Evolutionary conservation across 2,797 vertebrate species (phyloP), one percentile per base, ranked within the genome.

Genomic region (Cirrhinus molitorella): DNA sequence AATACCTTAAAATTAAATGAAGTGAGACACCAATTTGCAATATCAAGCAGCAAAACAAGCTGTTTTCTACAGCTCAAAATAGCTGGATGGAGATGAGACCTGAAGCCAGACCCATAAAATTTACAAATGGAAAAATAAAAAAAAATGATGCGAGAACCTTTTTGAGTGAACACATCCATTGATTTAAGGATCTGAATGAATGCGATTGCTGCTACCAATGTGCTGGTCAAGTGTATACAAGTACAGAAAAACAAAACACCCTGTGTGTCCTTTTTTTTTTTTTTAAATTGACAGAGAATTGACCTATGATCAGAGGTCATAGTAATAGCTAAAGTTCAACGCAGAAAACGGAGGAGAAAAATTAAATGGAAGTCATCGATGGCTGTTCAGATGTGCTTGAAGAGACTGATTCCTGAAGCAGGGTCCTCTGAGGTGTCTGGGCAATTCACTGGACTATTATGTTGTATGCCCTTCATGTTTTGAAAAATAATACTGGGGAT

Each of bases 161-260:
- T 70, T 71, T 71, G 23, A 2, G 68, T 49, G 9, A 71, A 49
- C 45, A 51, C 17, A 5, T 74, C 45, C 34, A 43, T 76, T 76
- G 47, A 34, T 8, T 21, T 66, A 66, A 40, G 11, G 37, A 70
- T 45, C 51, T 80, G 67, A 40, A 80, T 57, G 17, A 43, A 80
- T 45, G 34, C 68, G 45, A 79, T 37, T 34, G 10, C 25, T 74
- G 28, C n/a, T 25, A n/a, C 40, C 47, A 72, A 47, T 12, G 25
- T 72, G 66, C 16, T 59, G 34, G 53, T 66, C 21, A 40, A 53
- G 45, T 28, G 3, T n/a, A n/a, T 70, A 16, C 28, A 43, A 43
- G 12, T 23, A 45, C 14, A 68, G 75, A 61, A 47, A 79, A 79
- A 28, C 25, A 10, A 31, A 57, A 80, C 21, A 34, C 8, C 5